These are phyloP conservation scores for Lonchura striata DNA, from an alignment of 2,113 vertebrate genomes.

Conservation along the genomic window DNA sequence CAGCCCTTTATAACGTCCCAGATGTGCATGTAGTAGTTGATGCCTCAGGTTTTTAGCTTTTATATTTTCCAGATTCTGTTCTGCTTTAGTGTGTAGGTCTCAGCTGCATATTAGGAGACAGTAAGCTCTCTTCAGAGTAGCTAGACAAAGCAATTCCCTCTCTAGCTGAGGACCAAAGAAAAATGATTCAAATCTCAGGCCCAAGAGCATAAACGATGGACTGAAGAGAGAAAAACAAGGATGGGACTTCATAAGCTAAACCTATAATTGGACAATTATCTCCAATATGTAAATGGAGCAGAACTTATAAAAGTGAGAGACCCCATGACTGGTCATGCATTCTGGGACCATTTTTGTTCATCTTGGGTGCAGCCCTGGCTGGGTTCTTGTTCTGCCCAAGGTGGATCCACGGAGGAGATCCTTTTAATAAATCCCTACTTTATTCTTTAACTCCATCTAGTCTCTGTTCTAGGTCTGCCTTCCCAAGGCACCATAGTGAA, in stretches of 20 bases:
- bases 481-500: neutral
- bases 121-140: neutral
- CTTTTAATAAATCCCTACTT: neutral
- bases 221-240: neutral
- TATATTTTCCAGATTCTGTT: neutral
- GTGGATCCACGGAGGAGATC: neutral
- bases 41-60: neutral
- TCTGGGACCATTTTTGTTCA: neutral
- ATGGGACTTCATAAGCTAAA: neutral
- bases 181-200: neutral
- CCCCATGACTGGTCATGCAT: accelerated
- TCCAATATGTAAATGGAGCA: neutral
- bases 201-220: neutral
- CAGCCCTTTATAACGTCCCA: neutral
- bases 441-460: neutral
- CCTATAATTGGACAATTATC: neutral
- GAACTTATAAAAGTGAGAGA: neutral
- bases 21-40: accelerated
- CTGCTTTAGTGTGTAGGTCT: neutral
- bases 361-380: neutral
- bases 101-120: neutral
- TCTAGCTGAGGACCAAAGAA: neutral
- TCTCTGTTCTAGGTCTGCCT: neutral
- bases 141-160: neutral
- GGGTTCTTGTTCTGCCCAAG: neutral